phyloP scores from a whole-genome alignment of 2,797 vertebrate species.

The Silurus aristotelis region DNA sequence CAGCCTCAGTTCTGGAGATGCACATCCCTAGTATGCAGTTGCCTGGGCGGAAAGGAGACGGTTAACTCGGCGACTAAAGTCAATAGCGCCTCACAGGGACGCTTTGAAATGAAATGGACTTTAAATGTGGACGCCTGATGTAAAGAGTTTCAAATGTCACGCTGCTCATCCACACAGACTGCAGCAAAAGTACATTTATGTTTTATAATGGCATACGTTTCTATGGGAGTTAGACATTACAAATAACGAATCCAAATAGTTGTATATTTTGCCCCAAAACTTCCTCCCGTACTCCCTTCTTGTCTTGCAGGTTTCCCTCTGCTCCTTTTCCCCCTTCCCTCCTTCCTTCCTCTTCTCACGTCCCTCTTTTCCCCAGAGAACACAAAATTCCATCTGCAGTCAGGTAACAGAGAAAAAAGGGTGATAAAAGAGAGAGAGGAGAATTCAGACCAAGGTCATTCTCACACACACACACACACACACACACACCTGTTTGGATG shows the following conservation, averaged over 20 bases:
- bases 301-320: not conserved
- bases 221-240: no score
- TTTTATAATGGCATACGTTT: not conserved
- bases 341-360: not conserved
- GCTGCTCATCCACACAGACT: not conserved
- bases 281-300: not conserved
- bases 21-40: no score
- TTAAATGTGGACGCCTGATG: not conserved
- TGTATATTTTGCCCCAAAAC: not conserved
- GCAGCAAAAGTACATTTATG: not conserved
- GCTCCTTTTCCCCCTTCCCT: not conserved
- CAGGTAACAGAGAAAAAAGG: slow-evolving; percentile 13
- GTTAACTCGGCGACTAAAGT: no score
- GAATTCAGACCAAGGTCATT: slow-evolving; percentile 16
- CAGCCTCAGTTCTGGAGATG: no score
- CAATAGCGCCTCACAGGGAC: not conserved
- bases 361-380: not conserved
- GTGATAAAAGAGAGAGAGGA: slow-evolving; percentile 4
- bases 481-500: slow-evolving; percentile 45
- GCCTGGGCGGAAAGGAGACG: not conserved
- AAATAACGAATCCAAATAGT: not conserved
- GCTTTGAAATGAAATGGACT: not conserved
- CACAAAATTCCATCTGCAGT: slow-evolving; percentile 20
- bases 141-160: not conserved
- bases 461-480: slow-evolving; percentile 5